Evolutionary conservation across 2,888 invertebrate species (phyloP).

Genomic region (Eurytoma californica): DNA sequence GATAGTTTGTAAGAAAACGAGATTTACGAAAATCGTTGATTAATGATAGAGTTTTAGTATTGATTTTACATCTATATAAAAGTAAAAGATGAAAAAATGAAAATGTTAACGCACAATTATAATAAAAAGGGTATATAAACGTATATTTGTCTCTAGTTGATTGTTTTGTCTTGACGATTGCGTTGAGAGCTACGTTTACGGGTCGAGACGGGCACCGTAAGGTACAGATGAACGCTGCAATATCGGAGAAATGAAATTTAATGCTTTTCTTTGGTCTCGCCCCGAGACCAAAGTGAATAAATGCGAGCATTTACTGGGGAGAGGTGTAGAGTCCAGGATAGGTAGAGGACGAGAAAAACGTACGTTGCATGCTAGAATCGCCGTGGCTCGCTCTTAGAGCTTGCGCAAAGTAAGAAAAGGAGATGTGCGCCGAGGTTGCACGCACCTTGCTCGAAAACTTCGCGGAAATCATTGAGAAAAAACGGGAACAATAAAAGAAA

Average conservation of each 20-base stretch:
- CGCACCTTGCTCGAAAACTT: neutral
- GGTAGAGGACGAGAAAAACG: conserved; percentile 50
- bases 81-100: neutral
- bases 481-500: too few species aligned
- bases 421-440: conserved; percentile 29
- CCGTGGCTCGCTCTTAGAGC: conserved; percentile 16
- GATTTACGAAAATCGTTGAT: conserved; percentile 1
- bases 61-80: too few species aligned
- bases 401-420: conserved; percentile 17
- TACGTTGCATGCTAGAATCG: conserved; percentile 10
- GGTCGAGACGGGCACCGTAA: conserved; percentile 58
- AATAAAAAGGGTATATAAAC: conserved; percentile 1
- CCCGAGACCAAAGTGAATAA: conserved; percentile 70
- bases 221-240: conserved; percentile 53
- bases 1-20: neutral
- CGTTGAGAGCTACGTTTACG: conserved; percentile 46
- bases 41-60: too few species aligned
- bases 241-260: conserved; percentile 57
- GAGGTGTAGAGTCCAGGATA: conserved; percentile 59
- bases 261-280: conserved; percentile 73
- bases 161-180: conserved; percentile 8
- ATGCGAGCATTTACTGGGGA: conserved; percentile 67
- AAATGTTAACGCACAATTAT: conserved; percentile 10
- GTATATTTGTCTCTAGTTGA: neutral
- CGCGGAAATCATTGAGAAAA: neutral